Evolutionary conservation across 2,113 vertebrate species (phyloP).

Genomic region (Phyllopteryx taeniolatus): DNA sequence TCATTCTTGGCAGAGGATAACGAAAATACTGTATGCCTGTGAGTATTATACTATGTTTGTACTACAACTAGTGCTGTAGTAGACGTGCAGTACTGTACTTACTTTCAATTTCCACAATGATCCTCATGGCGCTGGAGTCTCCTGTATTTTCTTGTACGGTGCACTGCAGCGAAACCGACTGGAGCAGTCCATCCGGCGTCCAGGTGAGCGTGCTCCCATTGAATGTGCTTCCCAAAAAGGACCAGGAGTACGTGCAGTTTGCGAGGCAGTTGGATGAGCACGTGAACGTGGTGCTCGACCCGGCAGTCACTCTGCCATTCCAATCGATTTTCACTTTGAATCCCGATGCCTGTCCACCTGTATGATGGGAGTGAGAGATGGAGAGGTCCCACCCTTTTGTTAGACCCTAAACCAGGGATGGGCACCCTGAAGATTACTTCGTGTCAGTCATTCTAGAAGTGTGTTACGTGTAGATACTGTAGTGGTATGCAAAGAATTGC

Average conservation of each 20-base stretch:
- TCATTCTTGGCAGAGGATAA: too few relatives aligned
- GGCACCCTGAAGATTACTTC: too few relatives aligned
- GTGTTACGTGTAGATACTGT: too few relatives aligned
- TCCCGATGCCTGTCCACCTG: conserved; percentile 16
- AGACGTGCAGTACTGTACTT: conserved; percentile 6
- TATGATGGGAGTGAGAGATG: not conserved
- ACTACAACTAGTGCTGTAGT: not conserved
- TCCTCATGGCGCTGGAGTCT: not conserved
- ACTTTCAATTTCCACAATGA: conserved; percentile 43
- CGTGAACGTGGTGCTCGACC: conserved; percentile 26
- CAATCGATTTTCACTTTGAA: conserved; percentile 19
- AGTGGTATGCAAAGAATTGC: too few relatives aligned
- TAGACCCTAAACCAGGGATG: not conserved
- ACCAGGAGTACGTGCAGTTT: conserved; percentile 49
- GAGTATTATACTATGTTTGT: too few relatives aligned
- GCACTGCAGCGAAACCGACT: conserved; percentile 22
- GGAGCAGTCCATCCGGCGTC: conserved; percentile 40
- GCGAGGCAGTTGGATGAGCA: conserved; percentile 46
- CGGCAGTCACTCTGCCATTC: conserved; percentile 11
- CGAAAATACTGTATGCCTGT: too few relatives aligned
- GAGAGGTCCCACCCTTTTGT: not conserved
- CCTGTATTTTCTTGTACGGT: conserved; percentile 12
- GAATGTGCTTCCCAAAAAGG: conserved; percentile 5
- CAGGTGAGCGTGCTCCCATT: conserved; percentile 21
- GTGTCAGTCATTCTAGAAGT: too few relatives aligned